phyloP scores from a whole-genome alignment of 2,888 invertebrate species.

The Pteria penguin region DNA sequence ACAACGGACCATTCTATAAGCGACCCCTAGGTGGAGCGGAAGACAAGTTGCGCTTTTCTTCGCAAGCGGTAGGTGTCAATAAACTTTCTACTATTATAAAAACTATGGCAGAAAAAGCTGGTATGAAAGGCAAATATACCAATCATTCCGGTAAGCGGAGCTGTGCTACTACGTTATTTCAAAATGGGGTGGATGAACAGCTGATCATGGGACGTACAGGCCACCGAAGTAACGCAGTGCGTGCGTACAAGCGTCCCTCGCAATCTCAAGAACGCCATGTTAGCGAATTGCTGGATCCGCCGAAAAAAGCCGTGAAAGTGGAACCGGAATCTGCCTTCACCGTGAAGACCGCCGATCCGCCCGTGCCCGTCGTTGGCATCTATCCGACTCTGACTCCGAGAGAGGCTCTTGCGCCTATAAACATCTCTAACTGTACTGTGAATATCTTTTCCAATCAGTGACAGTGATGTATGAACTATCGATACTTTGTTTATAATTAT shows the following conservation, averaged over 20 bases:
- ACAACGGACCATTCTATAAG: neutral
- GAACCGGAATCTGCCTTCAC: too few species aligned
- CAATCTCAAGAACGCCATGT: neutral
- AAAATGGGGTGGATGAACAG: too few species aligned
- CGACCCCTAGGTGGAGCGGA: neutral
- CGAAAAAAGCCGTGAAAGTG: too few species aligned
- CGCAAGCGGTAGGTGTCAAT: neutral
- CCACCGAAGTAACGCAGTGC: neutral
- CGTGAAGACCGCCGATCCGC: too few species aligned
- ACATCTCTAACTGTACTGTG: neutral
- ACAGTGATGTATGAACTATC: too few species aligned
- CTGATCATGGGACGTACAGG: too few species aligned
- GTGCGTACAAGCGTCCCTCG: neutral
- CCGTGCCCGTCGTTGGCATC: too few species aligned
- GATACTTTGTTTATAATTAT: too few species aligned
- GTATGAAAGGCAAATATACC: neutral
- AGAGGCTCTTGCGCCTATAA: too few species aligned
- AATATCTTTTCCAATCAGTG: neutral
- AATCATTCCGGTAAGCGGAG: neutral
- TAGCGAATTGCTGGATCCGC: neutral
- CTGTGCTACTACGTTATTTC: too few species aligned
- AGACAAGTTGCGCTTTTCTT: neutral
- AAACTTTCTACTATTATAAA: neutral
- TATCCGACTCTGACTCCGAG: too few species aligned
- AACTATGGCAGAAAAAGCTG: neutral